These are phyloP conservation scores for Orius insidiosus DNA, from an alignment of 1,140 invertebrate genomes.

Conservation along the genomic window DNA sequence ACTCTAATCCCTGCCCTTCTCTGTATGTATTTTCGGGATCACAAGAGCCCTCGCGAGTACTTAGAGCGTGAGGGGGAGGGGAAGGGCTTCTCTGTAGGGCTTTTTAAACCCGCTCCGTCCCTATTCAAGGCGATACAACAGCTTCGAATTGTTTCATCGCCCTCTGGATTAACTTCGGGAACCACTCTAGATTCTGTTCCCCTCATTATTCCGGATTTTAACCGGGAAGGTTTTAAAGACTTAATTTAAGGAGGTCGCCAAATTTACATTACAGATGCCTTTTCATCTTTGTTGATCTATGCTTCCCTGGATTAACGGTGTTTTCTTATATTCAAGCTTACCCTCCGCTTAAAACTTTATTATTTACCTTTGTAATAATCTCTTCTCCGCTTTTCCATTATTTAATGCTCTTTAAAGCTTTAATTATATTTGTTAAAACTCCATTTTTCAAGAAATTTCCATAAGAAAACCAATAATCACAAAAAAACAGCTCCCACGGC, in stretches of 20 bases:
- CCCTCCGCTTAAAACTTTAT: no score
- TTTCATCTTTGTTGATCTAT: constrained; percentile 4
- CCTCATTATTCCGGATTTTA: constrained; percentile 5
- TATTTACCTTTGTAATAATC: no score
- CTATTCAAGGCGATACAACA: constrained; percentile 5
- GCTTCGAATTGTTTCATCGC: constrained; percentile 6
- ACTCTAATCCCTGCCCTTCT: constrained; percentile 15
- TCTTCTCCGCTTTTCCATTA: no score
- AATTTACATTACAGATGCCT: constrained; percentile 7
- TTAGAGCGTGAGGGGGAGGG: not conserved
- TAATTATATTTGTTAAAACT: no score
- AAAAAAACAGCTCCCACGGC: no score
- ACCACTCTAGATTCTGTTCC: constrained; percentile 8
- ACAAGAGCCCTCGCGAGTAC: constrained; percentile 9
- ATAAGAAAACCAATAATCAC: no score
- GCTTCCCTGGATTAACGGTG: not conserved
- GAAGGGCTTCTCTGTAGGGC: not conserved
- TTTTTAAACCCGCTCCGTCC: constrained; percentile 9
- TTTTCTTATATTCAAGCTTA: no score
- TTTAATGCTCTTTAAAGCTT: no score
- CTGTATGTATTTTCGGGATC: constrained; percentile 21
- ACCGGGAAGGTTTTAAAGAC: not conserved
- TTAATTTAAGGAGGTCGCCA: constrained; percentile 4
- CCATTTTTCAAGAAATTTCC: no score
- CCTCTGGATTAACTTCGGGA: constrained; percentile 5